Evolutionary conservation across 2,113 vertebrate genomes (phyloP).

Genomic region (Sinocyclocheilus grahami): DNA sequence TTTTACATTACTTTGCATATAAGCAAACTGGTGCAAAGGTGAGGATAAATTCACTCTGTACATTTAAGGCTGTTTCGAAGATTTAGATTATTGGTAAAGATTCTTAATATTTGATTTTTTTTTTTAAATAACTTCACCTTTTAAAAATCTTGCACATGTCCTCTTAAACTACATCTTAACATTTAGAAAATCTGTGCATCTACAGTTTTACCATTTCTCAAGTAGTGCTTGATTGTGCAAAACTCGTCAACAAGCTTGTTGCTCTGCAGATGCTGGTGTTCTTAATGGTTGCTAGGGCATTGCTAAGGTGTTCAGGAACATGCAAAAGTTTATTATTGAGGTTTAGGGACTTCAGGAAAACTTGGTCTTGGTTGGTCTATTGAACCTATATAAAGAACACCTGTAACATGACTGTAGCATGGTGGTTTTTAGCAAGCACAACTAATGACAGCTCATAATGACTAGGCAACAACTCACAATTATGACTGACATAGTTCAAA

Average conservation of each 20-base stretch:
- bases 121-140: neutral
- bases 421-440: neutral
- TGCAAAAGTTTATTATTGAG: neutral
- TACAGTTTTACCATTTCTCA: neutral
- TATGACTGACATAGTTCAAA: neutral
- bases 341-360: neutral
- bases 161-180: neutral
- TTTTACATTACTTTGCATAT: neutral
- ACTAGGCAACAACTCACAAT: neutral
- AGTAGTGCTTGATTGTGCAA: neutral
- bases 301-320: neutral
- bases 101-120: neutral
- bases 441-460: neutral
- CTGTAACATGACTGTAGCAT: neutral
- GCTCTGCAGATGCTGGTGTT: neutral
- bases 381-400: neutral
- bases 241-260: neutral
- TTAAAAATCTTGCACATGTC: neutral
- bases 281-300: neutral
- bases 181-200: neutral
- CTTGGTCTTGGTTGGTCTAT: neutral
- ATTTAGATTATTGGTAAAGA: neutral
- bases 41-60: neutral
- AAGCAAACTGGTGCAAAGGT: neutral
- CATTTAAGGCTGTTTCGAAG: neutral